Conservation (phyloP, 2,888 invertebrate species). For the Drosophila eohydei region DNA sequence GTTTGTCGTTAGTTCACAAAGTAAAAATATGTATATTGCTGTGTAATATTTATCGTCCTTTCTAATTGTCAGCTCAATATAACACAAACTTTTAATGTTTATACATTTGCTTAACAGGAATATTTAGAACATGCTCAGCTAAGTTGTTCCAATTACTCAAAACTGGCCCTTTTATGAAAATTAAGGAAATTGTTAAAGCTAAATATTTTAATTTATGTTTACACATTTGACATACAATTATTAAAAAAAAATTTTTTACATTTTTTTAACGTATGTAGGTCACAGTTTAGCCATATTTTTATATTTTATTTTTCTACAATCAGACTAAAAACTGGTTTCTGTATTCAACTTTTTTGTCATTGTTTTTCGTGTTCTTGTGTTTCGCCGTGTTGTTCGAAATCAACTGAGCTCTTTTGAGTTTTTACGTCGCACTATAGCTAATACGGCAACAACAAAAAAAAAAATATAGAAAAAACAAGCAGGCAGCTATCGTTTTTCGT, state of each 20-base stretch:
- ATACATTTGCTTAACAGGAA: neutral
- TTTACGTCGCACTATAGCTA: conserved; percentile 30
- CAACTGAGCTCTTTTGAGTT: conserved; percentile 34
- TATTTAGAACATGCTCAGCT: neutral
- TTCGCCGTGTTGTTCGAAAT: conserved; percentile 40
- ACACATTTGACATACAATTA: neutral
- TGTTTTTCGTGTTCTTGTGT: neutral
- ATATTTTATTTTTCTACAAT: neutral
- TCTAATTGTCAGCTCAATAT: no score
- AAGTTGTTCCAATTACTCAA: neutral
- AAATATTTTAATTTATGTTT: neutral
- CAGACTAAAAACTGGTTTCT: neutral
- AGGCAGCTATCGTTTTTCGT: conserved; percentile 51
- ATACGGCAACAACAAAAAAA: conserved; percentile 61
- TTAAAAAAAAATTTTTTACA: neutral
- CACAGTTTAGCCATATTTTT: neutral
- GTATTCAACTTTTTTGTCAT: neutral
- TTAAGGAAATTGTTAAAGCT: neutral
- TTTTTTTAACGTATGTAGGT: no score
- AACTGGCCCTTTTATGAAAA: neutral
- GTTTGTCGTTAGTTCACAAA: conserved; percentile 4
- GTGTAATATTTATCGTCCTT: no score
- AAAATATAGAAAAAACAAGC: conserved; percentile 53
- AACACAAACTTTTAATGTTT: neutral
- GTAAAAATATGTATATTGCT: neutral